Conservation (phyloP, 2,797 vertebrate genomes). For the Spheniscus humboldti region DNA sequence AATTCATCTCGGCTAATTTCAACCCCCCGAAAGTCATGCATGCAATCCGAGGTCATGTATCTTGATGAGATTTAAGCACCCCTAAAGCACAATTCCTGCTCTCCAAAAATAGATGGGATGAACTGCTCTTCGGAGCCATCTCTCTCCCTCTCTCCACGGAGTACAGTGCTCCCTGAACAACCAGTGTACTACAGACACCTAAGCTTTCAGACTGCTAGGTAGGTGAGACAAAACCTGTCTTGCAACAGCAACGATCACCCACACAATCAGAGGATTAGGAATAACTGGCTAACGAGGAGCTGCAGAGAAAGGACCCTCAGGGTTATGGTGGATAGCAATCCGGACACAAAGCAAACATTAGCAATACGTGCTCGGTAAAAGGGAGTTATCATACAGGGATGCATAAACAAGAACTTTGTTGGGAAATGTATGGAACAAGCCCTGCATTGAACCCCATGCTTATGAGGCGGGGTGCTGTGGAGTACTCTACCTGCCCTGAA, state of each 20-base stretch:
- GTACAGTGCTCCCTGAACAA: background rate
- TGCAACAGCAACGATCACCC: background rate
- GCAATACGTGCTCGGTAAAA: accelerated
- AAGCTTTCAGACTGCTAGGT: background rate
- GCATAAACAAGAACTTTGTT: accelerated
- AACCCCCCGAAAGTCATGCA: background rate
- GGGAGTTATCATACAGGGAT: background rate
- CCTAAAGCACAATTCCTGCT: background rate
- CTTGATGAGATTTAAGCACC: background rate
- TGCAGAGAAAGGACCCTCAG: background rate
- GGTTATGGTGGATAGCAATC: background rate
- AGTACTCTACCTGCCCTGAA: accelerated
- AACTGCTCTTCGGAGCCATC: background rate
- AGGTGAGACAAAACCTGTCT: background rate
- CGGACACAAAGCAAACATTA: background rate
- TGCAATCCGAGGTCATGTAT: accelerated
- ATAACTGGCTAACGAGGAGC: background rate
- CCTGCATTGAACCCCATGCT: accelerated
- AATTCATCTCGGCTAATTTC: background rate
- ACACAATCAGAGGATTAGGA: background rate
- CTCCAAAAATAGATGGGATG: background rate
- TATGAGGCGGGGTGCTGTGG: background rate
- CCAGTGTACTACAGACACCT: background rate
- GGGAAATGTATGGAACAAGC: background rate
- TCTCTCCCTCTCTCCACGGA: background rate